Conservation (phyloP, 2,888 invertebrate genomes). For the Eilema depressum region DNA sequence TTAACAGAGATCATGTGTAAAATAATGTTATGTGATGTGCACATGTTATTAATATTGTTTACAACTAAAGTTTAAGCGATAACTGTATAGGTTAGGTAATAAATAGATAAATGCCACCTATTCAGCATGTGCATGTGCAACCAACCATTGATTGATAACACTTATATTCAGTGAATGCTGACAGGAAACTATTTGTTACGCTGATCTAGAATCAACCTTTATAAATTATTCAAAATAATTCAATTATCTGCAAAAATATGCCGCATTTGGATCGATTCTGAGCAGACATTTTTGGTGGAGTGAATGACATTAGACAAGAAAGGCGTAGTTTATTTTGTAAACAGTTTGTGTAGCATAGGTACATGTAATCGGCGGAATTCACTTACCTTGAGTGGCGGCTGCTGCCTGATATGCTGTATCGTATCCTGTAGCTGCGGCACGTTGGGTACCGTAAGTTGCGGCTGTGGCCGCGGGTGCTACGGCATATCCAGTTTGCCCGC, state of each 20-base stretch:
- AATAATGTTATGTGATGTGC: background rate
- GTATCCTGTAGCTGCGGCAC: slow-evolving; percentile 92
- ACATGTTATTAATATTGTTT: background rate
- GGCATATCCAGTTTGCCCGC: slow-evolving; percentile 94
- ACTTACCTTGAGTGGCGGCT: slow-evolving; percentile 90
- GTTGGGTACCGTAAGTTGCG: slow-evolving; percentile 94
- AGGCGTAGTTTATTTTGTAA: slow-evolving; percentile 28
- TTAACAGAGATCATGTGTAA: background rate
- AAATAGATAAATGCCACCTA: background rate
- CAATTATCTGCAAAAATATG: slow-evolving; percentile 42
- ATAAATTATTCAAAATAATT: slow-evolving; percentile 27
- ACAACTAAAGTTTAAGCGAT: background rate
- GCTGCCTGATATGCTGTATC: slow-evolving; percentile 94
- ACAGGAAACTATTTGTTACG: background rate
- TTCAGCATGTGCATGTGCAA: background rate
- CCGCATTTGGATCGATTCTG: slow-evolving; percentile 51
- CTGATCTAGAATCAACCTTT: background rate
- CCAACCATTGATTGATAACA: background rate
- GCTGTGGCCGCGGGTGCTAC: slow-evolving; percentile 94
- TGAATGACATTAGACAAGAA: background rate
- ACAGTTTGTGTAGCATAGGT: slow-evolving; percentile 19
- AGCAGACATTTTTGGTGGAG: background rate
- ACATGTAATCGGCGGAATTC: slow-evolving; percentile 74
- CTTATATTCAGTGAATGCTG: background rate
- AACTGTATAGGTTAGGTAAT: background rate